phyloP scores from a whole-genome alignment of 2,797 vertebrate genomes.

The Brachyalestes nurse region DNA sequence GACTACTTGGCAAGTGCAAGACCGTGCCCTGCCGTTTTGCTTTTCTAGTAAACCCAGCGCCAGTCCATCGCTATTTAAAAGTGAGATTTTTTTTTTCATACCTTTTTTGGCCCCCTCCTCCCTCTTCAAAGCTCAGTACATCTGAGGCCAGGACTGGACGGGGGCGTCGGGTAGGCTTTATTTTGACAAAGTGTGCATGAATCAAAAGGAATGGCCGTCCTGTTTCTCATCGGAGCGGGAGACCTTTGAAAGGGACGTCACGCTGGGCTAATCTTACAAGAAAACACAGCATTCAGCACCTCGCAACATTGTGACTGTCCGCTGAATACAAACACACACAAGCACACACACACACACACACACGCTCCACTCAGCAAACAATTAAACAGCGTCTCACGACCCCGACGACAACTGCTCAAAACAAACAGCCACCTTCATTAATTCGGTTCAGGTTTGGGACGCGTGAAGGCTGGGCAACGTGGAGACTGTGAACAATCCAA shows the following conservation, averaged over 20 bases:
- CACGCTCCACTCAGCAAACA: constrained; percentile 24
- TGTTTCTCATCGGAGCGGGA: constrained; percentile 73
- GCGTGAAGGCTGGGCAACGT: too few species aligned
- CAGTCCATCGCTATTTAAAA: constrained; percentile 63
- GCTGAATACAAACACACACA: constrained; percentile 36
- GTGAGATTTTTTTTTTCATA: constrained; percentile 35
- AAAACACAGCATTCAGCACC: constrained; percentile 55
- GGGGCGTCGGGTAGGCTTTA: constrained; percentile 56
- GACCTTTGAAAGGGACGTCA: constrained; percentile 68
- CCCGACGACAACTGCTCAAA: constrained; percentile 11
- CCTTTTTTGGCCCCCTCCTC: neutral
- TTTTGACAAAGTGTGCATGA: constrained; percentile 70
- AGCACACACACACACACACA: constrained; percentile 19
- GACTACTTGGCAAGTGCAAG: constrained; percentile 17
- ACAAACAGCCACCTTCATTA: constrained; percentile 13
- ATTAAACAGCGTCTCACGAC: constrained; percentile 18
- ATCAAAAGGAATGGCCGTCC: constrained; percentile 67
- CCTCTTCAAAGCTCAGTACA: constrained; percentile 51
- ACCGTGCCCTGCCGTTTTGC: constrained; percentile 4
- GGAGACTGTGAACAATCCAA: too few species aligned
- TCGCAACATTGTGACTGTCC: constrained; percentile 40
- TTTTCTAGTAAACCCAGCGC: constrained; percentile 43
- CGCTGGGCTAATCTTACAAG: constrained; percentile 68
- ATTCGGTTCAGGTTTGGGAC: neutral
- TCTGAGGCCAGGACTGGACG: constrained; percentile 52